phyloP scores from a whole-genome alignment of 2,888 invertebrate species.

The Endomychus coccineus region DNA sequence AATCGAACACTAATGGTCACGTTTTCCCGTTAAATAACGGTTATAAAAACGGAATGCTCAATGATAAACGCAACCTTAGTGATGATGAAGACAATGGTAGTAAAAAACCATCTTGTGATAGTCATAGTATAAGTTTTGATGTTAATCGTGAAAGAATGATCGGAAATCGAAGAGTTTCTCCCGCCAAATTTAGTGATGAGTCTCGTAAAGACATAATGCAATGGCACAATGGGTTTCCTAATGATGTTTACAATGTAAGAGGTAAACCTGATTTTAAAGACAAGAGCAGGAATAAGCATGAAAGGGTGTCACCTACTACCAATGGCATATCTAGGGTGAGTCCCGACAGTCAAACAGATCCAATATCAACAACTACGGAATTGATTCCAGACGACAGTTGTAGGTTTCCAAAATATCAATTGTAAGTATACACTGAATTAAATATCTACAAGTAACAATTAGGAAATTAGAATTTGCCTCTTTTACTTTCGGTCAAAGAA shows the following conservation, averaged over 20 bases:
- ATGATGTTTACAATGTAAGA: slow-evolving; percentile 4
- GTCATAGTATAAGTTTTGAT: slow-evolving; percentile 38
- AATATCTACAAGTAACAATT: too few relatives aligned
- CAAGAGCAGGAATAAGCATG: slow-evolving; percentile 20
- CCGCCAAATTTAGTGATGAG: not conserved
- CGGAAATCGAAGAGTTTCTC: slow-evolving; percentile 21
- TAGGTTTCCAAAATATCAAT: too few relatives aligned
- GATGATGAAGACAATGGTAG: slow-evolving; percentile 31
- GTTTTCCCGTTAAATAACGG: slow-evolving; percentile 19
- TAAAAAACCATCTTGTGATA: slow-evolving; percentile 39
- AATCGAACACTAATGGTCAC: slow-evolving; percentile 21
- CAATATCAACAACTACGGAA: slow-evolving; percentile 25
- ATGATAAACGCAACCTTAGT: slow-evolving; percentile 33
- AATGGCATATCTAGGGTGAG: slow-evolving; percentile 37
- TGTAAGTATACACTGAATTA: too few relatives aligned
- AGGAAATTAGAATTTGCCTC: too few relatives aligned
- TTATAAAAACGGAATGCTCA: slow-evolving; percentile 32
- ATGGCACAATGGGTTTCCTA: slow-evolving; percentile 8
- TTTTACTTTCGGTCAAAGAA: too few relatives aligned
- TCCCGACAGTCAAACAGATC: slow-evolving; percentile 42
- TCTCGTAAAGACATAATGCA: not conserved
- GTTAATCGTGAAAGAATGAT: slow-evolving; percentile 35
- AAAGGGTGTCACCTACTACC: slow-evolving; percentile 32
- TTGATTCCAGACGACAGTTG: slow-evolving; percentile 25
- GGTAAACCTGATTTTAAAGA: slow-evolving; percentile 8